Evolutionary conservation across 2,888 invertebrate genomes (phyloP).

Genomic region (Drosophila lutescens): DNA sequence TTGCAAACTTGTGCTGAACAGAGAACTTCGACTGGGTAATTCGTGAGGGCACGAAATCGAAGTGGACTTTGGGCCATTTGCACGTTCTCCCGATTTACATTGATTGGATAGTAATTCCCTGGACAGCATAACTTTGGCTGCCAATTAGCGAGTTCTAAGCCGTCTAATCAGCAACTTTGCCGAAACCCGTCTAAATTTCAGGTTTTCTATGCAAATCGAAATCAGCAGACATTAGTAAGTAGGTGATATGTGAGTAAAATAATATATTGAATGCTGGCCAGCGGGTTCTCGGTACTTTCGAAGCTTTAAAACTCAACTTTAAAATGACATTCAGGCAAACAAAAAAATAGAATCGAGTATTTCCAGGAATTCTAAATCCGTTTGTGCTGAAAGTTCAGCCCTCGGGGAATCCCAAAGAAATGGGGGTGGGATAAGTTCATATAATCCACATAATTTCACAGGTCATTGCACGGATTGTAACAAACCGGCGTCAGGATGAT

Average conservation of each 20-base stretch:
- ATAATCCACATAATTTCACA: conserved; percentile 58
- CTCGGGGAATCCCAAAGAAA: conserved; percentile 1
- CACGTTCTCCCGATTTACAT: conserved; percentile 48
- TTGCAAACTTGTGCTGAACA: conserved; percentile 12
- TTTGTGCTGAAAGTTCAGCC: not conserved
- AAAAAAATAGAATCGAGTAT: not conserved
- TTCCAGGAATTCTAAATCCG: conserved; percentile 13
- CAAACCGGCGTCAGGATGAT: conserved; percentile 44
- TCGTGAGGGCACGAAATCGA: not conserved
- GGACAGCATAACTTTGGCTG: conserved; percentile 31
- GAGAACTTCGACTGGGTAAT: conserved; percentile 4
- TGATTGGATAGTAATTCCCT: conserved; percentile 34
- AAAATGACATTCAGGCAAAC: conserved; percentile 1
- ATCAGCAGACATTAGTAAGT: conserved; percentile 8
- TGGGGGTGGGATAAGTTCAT: conserved; percentile 8
- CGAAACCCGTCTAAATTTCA: conserved; percentile 33
- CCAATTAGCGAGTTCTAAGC: conserved; percentile 40
- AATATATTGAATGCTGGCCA: not conserved
- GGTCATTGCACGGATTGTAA: conserved; percentile 53
- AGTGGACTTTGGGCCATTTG: conserved; percentile 21
- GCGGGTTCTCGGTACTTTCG: conserved; percentile 6
- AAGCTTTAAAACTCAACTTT: conserved; percentile 4
- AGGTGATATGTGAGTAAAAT: not conserved
- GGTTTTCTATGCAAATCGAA: conserved; percentile 33
- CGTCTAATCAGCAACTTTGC: conserved; percentile 47